Percentiles rank a stretch among this genome's conserved stretches.
phyloP scores from a whole-genome alignment of 2,888 invertebrate species.

The Miltochrista miniata region DNA sequence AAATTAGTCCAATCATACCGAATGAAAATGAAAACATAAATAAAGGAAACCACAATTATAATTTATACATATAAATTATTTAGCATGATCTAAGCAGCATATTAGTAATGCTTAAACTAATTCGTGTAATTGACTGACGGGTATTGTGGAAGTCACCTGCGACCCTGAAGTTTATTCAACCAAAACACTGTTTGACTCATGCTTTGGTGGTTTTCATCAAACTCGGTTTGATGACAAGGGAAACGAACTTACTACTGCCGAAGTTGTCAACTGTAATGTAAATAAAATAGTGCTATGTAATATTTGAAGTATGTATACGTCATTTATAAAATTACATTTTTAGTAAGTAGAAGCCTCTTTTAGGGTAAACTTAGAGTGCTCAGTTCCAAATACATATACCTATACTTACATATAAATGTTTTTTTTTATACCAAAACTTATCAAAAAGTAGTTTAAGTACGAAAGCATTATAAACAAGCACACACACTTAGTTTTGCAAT shows the following conservation, averaged over 20 bases:
- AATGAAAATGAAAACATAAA: constrained; percentile 7
- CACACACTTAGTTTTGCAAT: too few relatives aligned
- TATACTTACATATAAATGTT: too few relatives aligned
- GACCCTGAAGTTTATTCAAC: constrained; percentile 38
- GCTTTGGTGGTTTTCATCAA: constrained; percentile 20
- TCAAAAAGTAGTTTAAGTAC: too few relatives aligned
- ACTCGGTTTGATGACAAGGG: constrained; percentile 16
- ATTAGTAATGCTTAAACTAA: constrained; percentile 31
- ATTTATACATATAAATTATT: constrained; percentile 14
- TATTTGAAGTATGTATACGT: too few relatives aligned
- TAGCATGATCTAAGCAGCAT: constrained; percentile 23
- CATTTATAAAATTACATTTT: too few relatives aligned
- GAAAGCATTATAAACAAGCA: too few relatives aligned
- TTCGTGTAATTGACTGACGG: constrained; percentile 17
- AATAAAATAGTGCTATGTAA: background rate
- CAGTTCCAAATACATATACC: too few relatives aligned
- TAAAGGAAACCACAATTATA: too few relatives aligned
- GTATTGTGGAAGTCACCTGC: constrained; percentile 23
- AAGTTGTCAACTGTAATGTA: background rate
- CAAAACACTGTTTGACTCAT: constrained; percentile 39
- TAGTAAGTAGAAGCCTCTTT: too few relatives aligned
- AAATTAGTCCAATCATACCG: too few relatives aligned
- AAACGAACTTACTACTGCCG: constrained; percentile 4
- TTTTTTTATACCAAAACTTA: too few relatives aligned
- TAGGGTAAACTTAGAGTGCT: too few relatives aligned